phyloP scores from a whole-genome alignment of 2,113 vertebrate genomes.

The Nothobranchius kuhntae region DNA sequence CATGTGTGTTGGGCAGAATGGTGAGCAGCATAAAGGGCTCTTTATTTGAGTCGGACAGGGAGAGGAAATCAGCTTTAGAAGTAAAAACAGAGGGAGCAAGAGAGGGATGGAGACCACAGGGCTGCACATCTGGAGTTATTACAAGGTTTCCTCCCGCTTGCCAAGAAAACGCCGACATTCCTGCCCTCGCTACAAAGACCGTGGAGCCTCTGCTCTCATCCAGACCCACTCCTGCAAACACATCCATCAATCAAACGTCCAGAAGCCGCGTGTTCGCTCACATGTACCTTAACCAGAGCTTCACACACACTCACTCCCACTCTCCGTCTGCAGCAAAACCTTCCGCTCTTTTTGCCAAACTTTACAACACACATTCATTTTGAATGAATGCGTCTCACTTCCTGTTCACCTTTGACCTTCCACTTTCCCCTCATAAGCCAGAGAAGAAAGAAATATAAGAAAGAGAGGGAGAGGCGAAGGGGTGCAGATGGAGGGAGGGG shows the following conservation, averaged over 20 bases:
- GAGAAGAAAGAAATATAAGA: conserved; percentile 28
- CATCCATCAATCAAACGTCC: conserved; percentile 57
- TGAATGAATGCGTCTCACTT: conserved; percentile 83
- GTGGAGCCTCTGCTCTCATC: conserved; percentile 78
- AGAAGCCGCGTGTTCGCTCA: conserved; percentile 56
- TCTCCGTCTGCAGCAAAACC: conserved; percentile 27
- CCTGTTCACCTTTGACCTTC: conserved; percentile 89
- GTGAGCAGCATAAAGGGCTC: conserved; percentile 79
- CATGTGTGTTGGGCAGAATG: conserved; percentile 48
- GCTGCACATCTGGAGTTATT: conserved; percentile 96
- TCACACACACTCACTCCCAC: conserved; percentile 22
- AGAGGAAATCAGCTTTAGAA: conserved; percentile 85
- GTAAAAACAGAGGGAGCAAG: conserved; percentile 80
- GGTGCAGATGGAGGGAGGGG: conserved; percentile 59
- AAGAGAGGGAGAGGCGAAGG: conserved; percentile 33
- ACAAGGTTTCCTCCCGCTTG: conserved; percentile 78
- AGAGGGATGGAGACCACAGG: conserved; percentile 78
- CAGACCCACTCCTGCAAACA: conserved; percentile 65
- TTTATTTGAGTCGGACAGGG: conserved; percentile 82
- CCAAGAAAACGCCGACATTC: conserved; percentile 87
- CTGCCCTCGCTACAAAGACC: conserved; percentile 84
- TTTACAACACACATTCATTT: conserved; percentile 46
- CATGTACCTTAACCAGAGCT: conserved; percentile 21
- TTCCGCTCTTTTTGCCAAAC: conserved; percentile 53
- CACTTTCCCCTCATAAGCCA: conserved; percentile 79